Percentiles rank a stretch among this genome's conserved stretches.
phyloP scores from a whole-genome alignment of 2,888 invertebrate species.

The Cabera pusaria region DNA sequence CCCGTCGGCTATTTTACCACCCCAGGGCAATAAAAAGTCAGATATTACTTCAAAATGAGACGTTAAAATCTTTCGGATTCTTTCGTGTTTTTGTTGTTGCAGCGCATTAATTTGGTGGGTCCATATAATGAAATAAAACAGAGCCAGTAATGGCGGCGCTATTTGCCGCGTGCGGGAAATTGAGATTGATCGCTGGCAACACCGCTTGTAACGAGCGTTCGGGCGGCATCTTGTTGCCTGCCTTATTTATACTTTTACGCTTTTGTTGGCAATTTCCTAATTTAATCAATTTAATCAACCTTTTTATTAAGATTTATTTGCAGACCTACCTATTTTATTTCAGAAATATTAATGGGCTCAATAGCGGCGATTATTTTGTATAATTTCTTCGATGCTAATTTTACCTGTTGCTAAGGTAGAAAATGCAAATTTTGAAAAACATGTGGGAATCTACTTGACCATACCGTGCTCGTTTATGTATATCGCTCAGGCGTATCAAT shows the following conservation, averaged over 20 bases:
- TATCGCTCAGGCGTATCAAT: too few relatives aligned
- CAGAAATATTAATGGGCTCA: too few relatives aligned
- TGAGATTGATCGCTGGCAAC: constrained; percentile 78
- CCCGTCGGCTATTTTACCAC: constrained; percentile 38
- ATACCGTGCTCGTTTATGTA: too few relatives aligned
- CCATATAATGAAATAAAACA: constrained; percentile 80
- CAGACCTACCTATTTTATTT: too few relatives aligned
- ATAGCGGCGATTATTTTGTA: too few relatives aligned
- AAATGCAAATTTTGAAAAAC: too few relatives aligned
- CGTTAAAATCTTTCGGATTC: constrained; percentile 59
- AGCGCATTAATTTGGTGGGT: constrained; percentile 71
- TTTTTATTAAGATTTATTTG: constrained; percentile 9
- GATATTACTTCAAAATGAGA: constrained; percentile 34
- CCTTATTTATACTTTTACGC: constrained; percentile 56
- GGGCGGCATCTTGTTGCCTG: constrained; percentile 65
- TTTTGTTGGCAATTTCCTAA: constrained; percentile 21
- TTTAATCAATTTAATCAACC: constrained; percentile 18
- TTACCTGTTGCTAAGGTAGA: too few relatives aligned
- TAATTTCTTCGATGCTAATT: too few relatives aligned
- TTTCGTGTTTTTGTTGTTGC: constrained; percentile 64
- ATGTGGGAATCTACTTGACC: too few relatives aligned
- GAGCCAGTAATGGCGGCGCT: constrained; percentile 68
- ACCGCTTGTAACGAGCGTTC: constrained; percentile 53
- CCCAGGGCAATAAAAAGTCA: constrained; percentile 49
- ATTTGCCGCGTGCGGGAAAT: constrained; percentile 76